Base-by-base conservation (phyloP, 2,888 invertebrate species). In the Sinopyrophorus schimmeli region DNA sequence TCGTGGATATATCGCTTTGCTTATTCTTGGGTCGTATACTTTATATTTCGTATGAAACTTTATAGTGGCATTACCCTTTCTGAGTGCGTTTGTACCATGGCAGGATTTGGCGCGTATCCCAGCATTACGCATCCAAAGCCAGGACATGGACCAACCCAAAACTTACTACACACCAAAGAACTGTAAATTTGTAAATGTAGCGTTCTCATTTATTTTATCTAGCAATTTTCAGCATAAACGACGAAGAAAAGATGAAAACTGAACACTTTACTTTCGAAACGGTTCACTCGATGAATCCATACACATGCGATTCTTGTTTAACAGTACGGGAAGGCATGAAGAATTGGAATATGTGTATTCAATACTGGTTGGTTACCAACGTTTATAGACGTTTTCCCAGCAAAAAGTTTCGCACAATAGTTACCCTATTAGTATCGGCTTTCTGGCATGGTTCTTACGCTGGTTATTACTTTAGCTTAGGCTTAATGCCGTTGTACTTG, bases 401-500 rank as follows among this genome's bases (percentile, higher is more conserved):
- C 38, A 84, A 80, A 64, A 71, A 75, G 53, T 75, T 72, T 48
- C 71, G 90, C 61, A 82, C 83, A 1, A 76, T 82, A 3, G 84
- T 84, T 0, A 94, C 94, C 0, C 81, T 97, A 72, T 77, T 89
- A 41, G 84, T 92, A 6, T 95, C 95, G 1, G 89, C 96, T 2
- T 82, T 89, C 55, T 98, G 97, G 97, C 97, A 98, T 69, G 97
- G 97, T 1, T 86, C 91, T 59, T 89, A 94, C 59, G 82, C 90
- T 0, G 97, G 97, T 0, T 95, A 97, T 72, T 96, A 93, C 73
- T 82, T 95, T 63, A 92, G 92, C 64, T 89, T 97, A 61, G 21
- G 3, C 2, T 3, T 2, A 3, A 9, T 21, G 5, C 21, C 21
- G 9, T 5, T 21, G 7, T 21, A 21, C 5, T 21, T 21, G 5